Conservation (phyloP, 2,888 invertebrate genomes). For the Erebia aethiops region DNA sequence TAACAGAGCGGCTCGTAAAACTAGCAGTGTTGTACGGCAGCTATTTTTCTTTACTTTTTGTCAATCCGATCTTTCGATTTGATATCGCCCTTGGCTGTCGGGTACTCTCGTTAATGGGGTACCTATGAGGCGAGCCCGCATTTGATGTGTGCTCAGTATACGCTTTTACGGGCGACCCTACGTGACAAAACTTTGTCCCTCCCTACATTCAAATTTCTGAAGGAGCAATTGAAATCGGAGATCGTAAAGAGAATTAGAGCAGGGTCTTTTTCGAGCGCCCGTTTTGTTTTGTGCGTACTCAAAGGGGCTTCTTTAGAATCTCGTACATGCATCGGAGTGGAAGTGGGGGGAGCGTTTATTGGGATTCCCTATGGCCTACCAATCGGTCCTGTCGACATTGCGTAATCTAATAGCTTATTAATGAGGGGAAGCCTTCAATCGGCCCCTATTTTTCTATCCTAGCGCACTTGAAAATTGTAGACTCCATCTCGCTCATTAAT, state of each 20-base stretch:
- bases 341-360: slow-evolving; percentile 80
- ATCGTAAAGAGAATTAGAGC: slow-evolving; percentile 83
- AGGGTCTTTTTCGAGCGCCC: slow-evolving; percentile 77
- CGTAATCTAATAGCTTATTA: slow-evolving; percentile 83
- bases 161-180: slow-evolving; percentile 68
- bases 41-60: slow-evolving; percentile 71
- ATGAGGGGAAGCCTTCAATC: slow-evolving; percentile 77
- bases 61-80: slow-evolving; percentile 76
- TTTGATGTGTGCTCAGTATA: slow-evolving; percentile 74
- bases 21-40: slow-evolving; percentile 56
- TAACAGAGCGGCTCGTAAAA: slow-evolving; percentile 78
- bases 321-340: slow-evolving; percentile 78
- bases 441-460: slow-evolving; percentile 79
- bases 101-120: slow-evolving; percentile 80
- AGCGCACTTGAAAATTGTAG: slow-evolving; percentile 74
- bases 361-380: slow-evolving; percentile 81
- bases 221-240: slow-evolving; percentile 84
- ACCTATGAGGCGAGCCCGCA: slow-evolving; percentile 79
- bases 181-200: slow-evolving; percentile 82
- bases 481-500: slow-evolving; percentile 63
- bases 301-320: slow-evolving; percentile 82
- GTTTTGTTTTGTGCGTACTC: slow-evolving; percentile 78
- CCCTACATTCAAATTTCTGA: slow-evolving; percentile 82
- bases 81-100: slow-evolving; percentile 73
- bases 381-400: slow-evolving; percentile 76